Conservation (phyloP, 2,797 vertebrate species). For the Lophotriccus pileatus region DNA sequence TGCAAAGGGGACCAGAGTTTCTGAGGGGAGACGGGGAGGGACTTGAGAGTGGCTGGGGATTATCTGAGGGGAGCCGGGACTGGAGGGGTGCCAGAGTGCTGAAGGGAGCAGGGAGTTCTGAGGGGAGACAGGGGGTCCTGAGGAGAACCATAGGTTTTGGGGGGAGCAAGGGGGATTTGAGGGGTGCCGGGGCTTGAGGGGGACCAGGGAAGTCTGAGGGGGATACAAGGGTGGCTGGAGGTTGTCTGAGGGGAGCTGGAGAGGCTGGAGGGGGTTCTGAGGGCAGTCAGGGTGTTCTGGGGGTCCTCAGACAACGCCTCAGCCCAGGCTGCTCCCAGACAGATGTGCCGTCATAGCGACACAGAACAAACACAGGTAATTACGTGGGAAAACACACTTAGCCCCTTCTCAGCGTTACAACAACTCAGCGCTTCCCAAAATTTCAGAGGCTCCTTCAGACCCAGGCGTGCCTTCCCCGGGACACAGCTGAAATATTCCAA, state of each 20-base stretch:
- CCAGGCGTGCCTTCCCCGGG: accelerated
- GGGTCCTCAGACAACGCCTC: neutral
- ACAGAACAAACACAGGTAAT: neutral
- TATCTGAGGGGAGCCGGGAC: neutral
- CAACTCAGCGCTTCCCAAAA: neutral
- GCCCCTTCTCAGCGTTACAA: neutral
- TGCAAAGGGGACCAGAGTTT: too few species aligned
- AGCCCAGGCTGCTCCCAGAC: neutral
- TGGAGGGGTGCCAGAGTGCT: neutral
- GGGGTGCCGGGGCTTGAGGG: neutral
- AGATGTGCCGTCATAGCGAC: neutral
- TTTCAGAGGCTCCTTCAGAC: neutral
- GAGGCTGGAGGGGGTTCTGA: too few species aligned
- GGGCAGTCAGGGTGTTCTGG: neutral
- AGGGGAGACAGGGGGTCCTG: neutral
- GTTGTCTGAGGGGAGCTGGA: neutral
- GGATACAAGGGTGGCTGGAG: neutral
- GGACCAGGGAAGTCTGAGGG: neutral
- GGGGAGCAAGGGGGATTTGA: neutral
- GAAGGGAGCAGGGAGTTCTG: neutral
- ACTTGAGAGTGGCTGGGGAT: too few species aligned
- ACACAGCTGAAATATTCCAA: neutral
- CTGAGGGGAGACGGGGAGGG: neutral
- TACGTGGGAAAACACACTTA: neutral
- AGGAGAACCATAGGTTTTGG: too few species aligned